These are phyloP conservation scores for Hydractinia symbiolongicarpus DNA, from an alignment of 30 jellyfish, hydroid and myxozoan species.

Conservation along the genomic window DNA sequence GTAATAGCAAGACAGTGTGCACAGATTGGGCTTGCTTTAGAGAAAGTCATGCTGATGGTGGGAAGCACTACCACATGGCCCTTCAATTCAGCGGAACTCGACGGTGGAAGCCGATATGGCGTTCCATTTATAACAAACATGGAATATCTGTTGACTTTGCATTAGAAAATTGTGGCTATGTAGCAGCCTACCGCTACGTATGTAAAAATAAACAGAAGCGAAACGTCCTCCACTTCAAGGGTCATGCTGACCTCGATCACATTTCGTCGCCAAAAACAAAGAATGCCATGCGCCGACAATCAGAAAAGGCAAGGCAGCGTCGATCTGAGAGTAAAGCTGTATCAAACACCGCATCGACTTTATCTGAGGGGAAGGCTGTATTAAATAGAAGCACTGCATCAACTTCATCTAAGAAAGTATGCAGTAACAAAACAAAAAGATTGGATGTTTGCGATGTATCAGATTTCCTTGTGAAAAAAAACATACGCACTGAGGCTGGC, in stretches of 20 bases:
- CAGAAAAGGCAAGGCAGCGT: neutral
- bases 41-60: slow-evolving; percentile 21
- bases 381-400: no score
- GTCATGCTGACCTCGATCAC: slow-evolving; percentile 30
- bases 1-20: slow-evolving; percentile 2
- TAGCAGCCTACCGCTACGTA: no score
- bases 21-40: slow-evolving; percentile 15
- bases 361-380: no score
- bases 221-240: neutral
- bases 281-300: slow-evolving; percentile 19
- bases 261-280: slow-evolving; percentile 36
- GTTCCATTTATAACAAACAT: neutral
- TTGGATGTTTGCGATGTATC: neutral
- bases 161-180: slow-evolving; percentile 13
- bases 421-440: neutral
- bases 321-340: neutral
- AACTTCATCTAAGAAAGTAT: no score
- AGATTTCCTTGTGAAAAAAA: neutral
- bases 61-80: slow-evolving; percentile 22
- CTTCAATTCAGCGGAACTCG: slow-evolving; percentile 27
- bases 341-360: neutral
- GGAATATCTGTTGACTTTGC: slow-evolving; percentile 30
- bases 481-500: neutral
- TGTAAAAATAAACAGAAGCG: neutral
- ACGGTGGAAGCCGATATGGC: slow-evolving; percentile 15